Conservation (phyloP, 30 jellyfish, hydroid and myxozoan species). For the Cassiopea xamachana region DNA sequence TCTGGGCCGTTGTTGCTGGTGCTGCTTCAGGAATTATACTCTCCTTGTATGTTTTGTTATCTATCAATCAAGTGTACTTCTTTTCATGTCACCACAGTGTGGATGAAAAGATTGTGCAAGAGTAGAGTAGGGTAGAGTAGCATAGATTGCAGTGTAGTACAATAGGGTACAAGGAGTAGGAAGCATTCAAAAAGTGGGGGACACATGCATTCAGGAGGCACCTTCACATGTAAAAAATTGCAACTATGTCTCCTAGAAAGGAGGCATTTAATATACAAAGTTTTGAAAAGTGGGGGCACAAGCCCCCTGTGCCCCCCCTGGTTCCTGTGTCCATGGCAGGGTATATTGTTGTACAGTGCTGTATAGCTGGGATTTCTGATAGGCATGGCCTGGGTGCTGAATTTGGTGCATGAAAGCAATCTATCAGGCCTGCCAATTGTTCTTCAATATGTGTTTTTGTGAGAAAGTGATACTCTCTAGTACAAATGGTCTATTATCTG, state of each 20-base stretch:
- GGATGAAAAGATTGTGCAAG: no score
- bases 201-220: neutral
- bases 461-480: no score
- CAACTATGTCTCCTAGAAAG: no score
- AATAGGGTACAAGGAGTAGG: no score
- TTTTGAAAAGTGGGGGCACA: neutral
- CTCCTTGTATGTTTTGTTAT: slow-evolving; percentile 84
- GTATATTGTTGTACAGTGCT: neutral
- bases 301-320: neutral
- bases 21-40: slow-evolving; percentile 92
- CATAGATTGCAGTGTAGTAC: no score
- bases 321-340: neutral
- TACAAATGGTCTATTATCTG: no score
- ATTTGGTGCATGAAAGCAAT: neutral
- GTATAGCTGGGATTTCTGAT: neutral
- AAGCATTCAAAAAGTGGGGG: no score
- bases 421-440: no score
- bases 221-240: neutral
- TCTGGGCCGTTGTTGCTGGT: slow-evolving; percentile 99
- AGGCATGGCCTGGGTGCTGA: neutral
- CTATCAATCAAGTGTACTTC: no score
- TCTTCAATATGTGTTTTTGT: no score
- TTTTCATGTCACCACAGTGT: no score
- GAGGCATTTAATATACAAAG: neutral
- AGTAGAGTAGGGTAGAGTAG: no score